Evolutionary conservation across 2,888 invertebrate genomes (phyloP).

Genomic region (Sarcophaga caerulescens): DNA sequence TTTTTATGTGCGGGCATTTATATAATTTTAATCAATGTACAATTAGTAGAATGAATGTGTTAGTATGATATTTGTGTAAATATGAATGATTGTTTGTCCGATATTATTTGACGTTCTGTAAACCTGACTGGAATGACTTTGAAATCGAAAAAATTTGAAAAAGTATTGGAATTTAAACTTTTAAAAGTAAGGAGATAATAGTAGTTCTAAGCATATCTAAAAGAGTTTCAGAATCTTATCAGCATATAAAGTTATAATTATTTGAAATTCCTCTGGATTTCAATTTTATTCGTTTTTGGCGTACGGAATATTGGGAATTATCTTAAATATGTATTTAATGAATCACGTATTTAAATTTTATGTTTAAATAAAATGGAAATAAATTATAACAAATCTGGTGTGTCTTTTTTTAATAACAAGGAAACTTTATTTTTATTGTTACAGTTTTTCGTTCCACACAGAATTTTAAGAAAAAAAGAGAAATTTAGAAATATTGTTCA

Average conservation of each 20-base stretch:
- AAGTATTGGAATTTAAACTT: too few species aligned
- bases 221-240: too few species aligned
- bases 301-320: too few species aligned
- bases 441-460: not conserved
- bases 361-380: not conserved
- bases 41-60: slow-evolving; percentile 59
- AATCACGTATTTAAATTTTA: not conserved
- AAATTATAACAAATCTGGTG: not conserved
- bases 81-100: slow-evolving; percentile 35
- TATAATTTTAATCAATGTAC: slow-evolving; percentile 11
- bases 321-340: not conserved
- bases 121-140: too few species aligned
- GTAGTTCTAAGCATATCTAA: too few species aligned
- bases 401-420: not conserved
- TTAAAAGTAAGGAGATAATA: too few species aligned
- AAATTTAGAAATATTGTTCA: too few species aligned
- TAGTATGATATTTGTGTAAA: slow-evolving; percentile 40
- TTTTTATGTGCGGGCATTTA: slow-evolving; percentile 32
- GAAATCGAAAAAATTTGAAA: too few species aligned
- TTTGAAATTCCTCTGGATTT: too few species aligned
- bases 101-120: not conserved
- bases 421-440: not conserved
- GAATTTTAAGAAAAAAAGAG: too few species aligned
- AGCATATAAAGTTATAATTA: too few species aligned
- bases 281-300: too few species aligned